These are phyloP conservation scores for Sclerurus mexicanus DNA, from an alignment of 2,113 vertebrate genomes.

Conservation along the genomic window DNA sequence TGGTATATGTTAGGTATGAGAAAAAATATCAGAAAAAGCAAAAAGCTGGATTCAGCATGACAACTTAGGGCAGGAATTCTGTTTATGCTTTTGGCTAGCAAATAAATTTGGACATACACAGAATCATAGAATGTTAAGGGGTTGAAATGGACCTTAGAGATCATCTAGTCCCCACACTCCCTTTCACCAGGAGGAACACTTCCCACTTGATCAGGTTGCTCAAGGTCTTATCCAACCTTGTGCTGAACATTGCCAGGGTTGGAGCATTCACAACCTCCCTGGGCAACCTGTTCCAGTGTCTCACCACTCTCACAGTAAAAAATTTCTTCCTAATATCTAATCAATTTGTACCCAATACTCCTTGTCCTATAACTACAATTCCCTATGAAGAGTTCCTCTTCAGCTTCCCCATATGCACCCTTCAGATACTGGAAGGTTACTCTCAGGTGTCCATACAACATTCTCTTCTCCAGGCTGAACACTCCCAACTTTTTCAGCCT, in stretches of 20 bases:
- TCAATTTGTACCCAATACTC: background rate
- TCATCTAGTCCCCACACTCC: fast-evolving
- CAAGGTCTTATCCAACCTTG: background rate
- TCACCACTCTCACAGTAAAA: background rate
- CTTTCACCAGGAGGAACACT: background rate
- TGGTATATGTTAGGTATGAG: background rate
- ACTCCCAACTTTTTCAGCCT: background rate
- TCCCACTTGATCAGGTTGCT: background rate
- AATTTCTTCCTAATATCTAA: background rate
- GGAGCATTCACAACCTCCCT: background rate
- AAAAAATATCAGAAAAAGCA: background rate
- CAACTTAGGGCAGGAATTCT: background rate
- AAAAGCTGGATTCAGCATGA: background rate
- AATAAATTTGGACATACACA: background rate
- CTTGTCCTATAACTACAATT: background rate
- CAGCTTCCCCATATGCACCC: background rate
- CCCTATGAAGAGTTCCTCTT: background rate
- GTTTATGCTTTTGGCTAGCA: background rate
- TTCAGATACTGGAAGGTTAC: background rate
- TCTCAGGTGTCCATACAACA: background rate
- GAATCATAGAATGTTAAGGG: background rate
- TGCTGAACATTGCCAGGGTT: background rate
- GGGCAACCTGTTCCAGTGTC: background rate
- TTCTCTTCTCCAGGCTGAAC: background rate
- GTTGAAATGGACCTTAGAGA: background rate